Percentiles rank a stretch among this genome's conserved stretches.
These are phyloP conservation scores for Myotis vivesi DNA, from an alignment of 2,797 vertebrate species.

Conservation along the genomic window DNA sequence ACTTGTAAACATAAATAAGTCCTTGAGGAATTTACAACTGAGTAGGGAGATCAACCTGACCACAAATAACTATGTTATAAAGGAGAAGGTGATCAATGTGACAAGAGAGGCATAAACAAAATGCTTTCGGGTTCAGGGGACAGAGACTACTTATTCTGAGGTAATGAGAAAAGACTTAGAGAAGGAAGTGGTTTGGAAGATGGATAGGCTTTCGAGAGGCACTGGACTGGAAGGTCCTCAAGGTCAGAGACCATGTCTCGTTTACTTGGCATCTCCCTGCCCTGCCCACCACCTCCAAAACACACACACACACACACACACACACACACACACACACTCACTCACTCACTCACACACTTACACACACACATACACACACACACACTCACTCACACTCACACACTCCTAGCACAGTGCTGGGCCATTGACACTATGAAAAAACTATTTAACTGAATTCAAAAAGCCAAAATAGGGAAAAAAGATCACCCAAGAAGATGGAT, in stretches of 20 bases:
- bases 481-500: not conserved
- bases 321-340: not conserved
- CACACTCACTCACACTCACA: not conserved
- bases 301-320: not conserved
- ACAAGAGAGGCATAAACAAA: slow-evolving; percentile 53
- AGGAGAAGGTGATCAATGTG: slow-evolving; percentile 47
- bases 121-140: slow-evolving; percentile 30
- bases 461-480: not conserved
- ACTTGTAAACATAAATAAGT: slow-evolving; percentile 28
- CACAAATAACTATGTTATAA: slow-evolving; percentile 49
- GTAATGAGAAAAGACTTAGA: slow-evolving; percentile 51
- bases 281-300: not conserved
- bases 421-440: not conserved
- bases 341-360: no score
- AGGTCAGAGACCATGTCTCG: slow-evolving; percentile 25
- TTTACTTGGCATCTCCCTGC: not conserved
- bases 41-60: slow-evolving; percentile 43
- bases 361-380: no score
- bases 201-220: slow-evolving; percentile 17
- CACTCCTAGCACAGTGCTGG: not conserved
- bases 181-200: slow-evolving; percentile 32
- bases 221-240: slow-evolving; percentile 18
- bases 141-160: slow-evolving; percentile 37
- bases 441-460: not conserved
- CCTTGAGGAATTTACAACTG: slow-evolving; percentile 48